A percentile compares a stretch with the other conserved stretches of the same genome.
phyloP scores from a whole-genome alignment of 2,113 vertebrate genomes.

The Gopherus flavomarginatus region DNA sequence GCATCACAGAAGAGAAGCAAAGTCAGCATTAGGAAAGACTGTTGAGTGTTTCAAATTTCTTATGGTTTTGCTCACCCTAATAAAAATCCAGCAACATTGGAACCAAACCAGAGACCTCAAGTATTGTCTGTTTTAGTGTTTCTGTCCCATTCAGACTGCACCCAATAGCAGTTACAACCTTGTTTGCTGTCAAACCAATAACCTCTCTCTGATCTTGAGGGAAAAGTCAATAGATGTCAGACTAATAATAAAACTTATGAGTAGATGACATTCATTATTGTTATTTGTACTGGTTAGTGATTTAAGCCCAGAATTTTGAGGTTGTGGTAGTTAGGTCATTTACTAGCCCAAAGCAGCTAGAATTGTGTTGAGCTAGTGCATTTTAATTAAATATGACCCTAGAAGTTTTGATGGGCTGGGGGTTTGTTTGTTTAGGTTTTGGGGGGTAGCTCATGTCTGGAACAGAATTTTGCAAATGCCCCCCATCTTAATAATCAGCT shows the following conservation, averaged over 20 bases:
- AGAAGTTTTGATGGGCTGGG: background rate
- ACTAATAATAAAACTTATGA: constrained; percentile 2
- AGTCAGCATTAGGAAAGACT: background rate
- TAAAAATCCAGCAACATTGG: too few species aligned
- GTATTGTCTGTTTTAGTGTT: background rate
- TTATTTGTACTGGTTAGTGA: background rate
- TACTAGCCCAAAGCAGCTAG: background rate
- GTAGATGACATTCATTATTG: background rate
- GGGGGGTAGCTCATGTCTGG: background rate
- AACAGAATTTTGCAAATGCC: background rate
- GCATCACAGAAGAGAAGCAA: background rate
- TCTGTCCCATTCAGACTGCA: background rate
- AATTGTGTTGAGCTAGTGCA: background rate
- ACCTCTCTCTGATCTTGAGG: constrained; percentile 6
- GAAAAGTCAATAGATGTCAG: constrained; percentile 10
- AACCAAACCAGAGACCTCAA: background rate
- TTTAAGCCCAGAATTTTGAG: background rate
- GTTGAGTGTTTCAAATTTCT: background rate
- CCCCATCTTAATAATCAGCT: background rate
- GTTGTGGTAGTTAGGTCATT: background rate
- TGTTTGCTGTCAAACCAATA: constrained; percentile 3
- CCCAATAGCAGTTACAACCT: background rate
- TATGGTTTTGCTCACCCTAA: background rate
- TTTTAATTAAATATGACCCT: background rate
- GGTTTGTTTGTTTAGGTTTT: background rate